phyloP scores from a whole-genome alignment of 2,797 vertebrate species.

The Clarias fuscus region DNA sequence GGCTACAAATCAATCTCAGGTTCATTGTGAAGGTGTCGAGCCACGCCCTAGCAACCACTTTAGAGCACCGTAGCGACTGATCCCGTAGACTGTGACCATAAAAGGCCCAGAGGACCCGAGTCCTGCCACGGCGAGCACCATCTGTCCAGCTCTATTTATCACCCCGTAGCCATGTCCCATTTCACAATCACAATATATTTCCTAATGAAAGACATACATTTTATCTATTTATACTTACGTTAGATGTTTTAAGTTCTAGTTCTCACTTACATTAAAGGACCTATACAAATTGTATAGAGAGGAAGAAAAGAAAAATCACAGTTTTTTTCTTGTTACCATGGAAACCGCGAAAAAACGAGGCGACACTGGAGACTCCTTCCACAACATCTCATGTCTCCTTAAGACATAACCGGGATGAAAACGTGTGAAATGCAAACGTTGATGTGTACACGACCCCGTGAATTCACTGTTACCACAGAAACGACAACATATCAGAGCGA shows the following conservation, averaged over 20 bases:
- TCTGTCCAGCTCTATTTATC: not conserved
- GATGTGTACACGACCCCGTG: not conserved
- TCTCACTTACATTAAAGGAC: not conserved
- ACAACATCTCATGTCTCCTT: not conserved
- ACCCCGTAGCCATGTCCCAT: not conserved
- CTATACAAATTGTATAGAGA: not conserved
- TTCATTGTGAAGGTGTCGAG: too few relatives aligned
- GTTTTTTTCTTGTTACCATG: not conserved
- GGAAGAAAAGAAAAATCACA: not conserved
- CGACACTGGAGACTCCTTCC: slow-evolving; percentile 7
- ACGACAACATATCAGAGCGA: not conserved
- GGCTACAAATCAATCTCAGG: too few relatives aligned
- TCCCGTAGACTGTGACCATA: too few relatives aligned
- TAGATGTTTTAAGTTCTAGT: not conserved
- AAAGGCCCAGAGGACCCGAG: too few relatives aligned
- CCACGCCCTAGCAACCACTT: too few relatives aligned
- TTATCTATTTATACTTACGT: not conserved
- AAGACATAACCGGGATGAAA: not conserved
- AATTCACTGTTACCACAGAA: slow-evolving; percentile 5
- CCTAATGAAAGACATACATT: not conserved
- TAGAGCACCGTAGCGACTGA: too few relatives aligned
- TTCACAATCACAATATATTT: not conserved
- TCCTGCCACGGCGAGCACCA: too few relatives aligned
- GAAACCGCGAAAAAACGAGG: not conserved
- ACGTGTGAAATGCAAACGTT: too few relatives aligned